A percentile compares a stretch with the other conserved stretches of the same genome.
phyloP scores from a whole-genome alignment of 2,113 vertebrate species.

The Mohoua ochrocephala region DNA sequence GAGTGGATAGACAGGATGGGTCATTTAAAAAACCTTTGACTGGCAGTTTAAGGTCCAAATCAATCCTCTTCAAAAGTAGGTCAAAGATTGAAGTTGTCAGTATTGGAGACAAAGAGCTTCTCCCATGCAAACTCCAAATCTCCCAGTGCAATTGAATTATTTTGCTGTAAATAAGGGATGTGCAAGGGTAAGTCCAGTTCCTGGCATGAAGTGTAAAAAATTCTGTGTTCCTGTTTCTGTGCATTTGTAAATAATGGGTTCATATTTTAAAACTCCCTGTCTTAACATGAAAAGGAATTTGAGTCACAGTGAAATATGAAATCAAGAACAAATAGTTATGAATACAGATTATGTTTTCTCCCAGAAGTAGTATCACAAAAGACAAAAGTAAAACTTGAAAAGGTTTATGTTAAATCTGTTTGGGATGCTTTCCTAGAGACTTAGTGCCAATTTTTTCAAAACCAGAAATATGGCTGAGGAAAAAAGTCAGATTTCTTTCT shows the following conservation, averaged over 20 bases:
- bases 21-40: conserved; percentile 1
- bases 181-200: not conserved
- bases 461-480: not conserved
- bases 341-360: not conserved
- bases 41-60: not conserved
- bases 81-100: conserved; percentile 6
- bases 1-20: not conserved
- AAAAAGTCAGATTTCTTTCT: not conserved
- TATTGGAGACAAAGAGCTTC: not conserved
- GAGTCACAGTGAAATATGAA: not conserved
- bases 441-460: not conserved
- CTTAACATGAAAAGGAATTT: not conserved
- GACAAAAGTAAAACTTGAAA: not conserved
- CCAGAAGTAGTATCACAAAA: not conserved
- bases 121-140: not conserved
- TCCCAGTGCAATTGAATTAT: not conserved
- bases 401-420: not conserved
- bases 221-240: not conserved
- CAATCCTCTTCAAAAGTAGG: not conserved
- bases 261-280: not conserved
- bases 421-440: not conserved
- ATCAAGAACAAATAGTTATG: not conserved
- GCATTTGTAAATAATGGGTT: not conserved
- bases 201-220: not conserved
- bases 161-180: not conserved